phyloP scores from a whole-genome alignment of 1,140 invertebrate species.

The Pomacea maculata region DNA sequence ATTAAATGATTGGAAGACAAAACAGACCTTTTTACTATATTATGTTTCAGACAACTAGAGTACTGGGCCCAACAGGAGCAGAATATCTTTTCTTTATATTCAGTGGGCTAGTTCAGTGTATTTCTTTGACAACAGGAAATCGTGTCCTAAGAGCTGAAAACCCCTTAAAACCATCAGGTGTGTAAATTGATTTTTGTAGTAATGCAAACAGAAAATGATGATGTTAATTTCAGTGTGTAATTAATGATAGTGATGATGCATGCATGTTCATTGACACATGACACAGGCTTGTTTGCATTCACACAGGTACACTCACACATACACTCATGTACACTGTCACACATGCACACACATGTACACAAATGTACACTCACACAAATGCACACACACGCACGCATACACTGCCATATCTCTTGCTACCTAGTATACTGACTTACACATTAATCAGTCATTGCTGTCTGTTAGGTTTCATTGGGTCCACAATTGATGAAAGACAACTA shows the following conservation, averaged over 20 bases:
- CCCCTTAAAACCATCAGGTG: conserved; percentile 30
- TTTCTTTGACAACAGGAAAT: conserved; percentile 42
- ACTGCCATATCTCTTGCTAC: too few species aligned
- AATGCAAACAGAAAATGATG: too few species aligned
- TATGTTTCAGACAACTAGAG: conserved; percentile 34
- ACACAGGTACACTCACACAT: neutral
- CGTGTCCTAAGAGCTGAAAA: conserved; percentile 38
- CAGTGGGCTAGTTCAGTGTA: conserved; percentile 30
- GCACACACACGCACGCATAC: too few species aligned
- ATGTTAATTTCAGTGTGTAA: neutral
- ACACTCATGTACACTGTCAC: neutral
- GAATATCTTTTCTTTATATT: conserved; percentile 43
- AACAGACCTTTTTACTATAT: conserved; percentile 3
- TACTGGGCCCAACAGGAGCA: conserved; percentile 45
- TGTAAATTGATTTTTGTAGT: neutral
- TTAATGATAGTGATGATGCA: too few species aligned
- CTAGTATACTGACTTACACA: neutral
- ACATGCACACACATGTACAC: too few species aligned
- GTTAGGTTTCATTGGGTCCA: conserved; percentile 21
- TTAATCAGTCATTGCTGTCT: neutral
- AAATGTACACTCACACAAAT: neutral
- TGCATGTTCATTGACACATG: neutral
- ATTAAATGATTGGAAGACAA: neutral
- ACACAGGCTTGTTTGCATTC: neutral
- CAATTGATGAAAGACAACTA: conserved; percentile 23